Conservation (phyloP, 2,797 vertebrate genomes). For the Hypotaenidia philippensis region DNA sequence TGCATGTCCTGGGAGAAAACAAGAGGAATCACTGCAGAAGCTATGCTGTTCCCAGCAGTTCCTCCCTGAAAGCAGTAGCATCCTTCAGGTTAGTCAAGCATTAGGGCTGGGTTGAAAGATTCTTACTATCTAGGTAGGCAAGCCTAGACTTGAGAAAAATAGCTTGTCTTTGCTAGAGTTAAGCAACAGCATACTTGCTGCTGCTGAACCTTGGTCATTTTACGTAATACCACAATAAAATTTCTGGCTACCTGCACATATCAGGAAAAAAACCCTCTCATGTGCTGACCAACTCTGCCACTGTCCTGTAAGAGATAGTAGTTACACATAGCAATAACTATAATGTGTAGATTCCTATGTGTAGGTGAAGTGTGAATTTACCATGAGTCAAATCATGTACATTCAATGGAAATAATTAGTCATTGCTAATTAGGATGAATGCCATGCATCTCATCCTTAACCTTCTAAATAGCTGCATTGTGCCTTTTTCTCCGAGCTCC, state of each 20-base stretch:
- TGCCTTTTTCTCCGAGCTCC: background rate
- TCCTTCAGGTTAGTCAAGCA: background rate
- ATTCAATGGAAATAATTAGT: conserved; percentile 9
- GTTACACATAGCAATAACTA: background rate
- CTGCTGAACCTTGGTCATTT: background rate
- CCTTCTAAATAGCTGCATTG: background rate
- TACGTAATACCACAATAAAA: background rate
- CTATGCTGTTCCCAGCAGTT: background rate
- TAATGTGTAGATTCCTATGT: background rate
- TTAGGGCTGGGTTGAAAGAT: background rate
- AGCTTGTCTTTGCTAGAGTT: background rate
- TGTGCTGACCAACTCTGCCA: background rate
- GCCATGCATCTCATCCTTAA: background rate
- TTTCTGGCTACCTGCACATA: background rate
- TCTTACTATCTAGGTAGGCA: background rate
- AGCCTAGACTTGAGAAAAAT: conserved; percentile 11
- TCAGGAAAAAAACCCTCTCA: background rate
- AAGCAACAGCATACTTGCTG: background rate
- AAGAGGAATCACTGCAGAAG: background rate
- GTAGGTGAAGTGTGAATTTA: background rate
- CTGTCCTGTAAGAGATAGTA: background rate
- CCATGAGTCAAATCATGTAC: background rate
- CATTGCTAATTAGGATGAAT: background rate
- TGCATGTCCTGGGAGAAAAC: background rate
- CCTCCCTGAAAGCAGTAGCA: background rate